Conservation (phyloP, 2,888 invertebrate species). For the Diplazon laetatorius region DNA sequence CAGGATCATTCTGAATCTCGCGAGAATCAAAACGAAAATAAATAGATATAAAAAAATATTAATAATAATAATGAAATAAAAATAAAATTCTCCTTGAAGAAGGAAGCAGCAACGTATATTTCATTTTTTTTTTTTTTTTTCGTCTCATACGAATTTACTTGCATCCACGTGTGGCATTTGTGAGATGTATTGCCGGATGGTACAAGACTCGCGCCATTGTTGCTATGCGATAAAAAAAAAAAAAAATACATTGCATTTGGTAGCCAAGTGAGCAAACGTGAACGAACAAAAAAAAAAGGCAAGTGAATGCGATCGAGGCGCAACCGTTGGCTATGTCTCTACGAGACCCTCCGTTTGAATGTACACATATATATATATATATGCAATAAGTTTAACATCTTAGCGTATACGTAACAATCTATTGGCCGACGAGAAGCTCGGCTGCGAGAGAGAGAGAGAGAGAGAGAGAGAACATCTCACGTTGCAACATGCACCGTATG, state of each 20-base stretch:
- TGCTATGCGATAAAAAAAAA: conserved; percentile 48
- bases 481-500: conserved; percentile 55
- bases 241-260: conserved; percentile 57
- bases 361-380: no score
- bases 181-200: conserved; percentile 42
- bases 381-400: conserved; percentile 64
- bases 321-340: conserved; percentile 25
- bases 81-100: no score
- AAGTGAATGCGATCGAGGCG: conserved; percentile 43
- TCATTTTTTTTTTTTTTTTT: no score
- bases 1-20: conserved; percentile 1
- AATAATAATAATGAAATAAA: no score
- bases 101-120: conserved; percentile 10
- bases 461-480: conserved; percentile 65
- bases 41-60: no score
- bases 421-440: conserved; percentile 62
- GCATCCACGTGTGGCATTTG: conserved; percentile 2
- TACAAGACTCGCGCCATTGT: conserved; percentile 59
- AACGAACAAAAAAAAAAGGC: no score
- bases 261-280: conserved; percentile 16
- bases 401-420: conserved; percentile 66
- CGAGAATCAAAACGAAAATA: background rate
- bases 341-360: conserved; percentile 43
- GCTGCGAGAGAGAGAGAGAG: no score
- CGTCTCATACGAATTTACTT: conserved; percentile 9